A percentile compares a stretch with the other conserved stretches of the same genome.
phyloP scores from a whole-genome alignment of 2,797 vertebrate genomes.

The Potorous gilbertii region DNA sequence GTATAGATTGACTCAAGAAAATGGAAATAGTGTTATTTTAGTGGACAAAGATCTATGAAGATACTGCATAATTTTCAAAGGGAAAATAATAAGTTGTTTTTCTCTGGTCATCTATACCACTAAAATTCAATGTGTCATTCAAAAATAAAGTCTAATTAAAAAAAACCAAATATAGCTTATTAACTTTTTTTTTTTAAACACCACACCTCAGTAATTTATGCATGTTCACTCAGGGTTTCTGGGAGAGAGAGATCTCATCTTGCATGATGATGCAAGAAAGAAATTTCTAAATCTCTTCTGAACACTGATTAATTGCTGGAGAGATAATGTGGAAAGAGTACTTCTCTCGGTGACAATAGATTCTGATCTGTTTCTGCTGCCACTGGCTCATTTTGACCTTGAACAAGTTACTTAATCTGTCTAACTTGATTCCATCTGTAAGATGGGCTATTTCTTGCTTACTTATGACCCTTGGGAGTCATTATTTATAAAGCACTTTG shows the following conservation, averaged over 20 bases:
- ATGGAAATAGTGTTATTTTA: conserved; percentile 8
- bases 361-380: conserved; percentile 13
- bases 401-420: conserved; percentile 31
- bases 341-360: conserved; percentile 42
- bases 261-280: background rate
- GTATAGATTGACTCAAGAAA: conserved; percentile 1
- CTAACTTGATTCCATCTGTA: conserved; percentile 42
- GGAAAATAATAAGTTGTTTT: background rate
- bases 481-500: conserved; percentile 44
- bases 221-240: background rate
- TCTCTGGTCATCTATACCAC: conserved; percentile 6
- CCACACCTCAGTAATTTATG: background rate
- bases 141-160: conserved; percentile 30
- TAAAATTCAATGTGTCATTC: background rate
- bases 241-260: conserved; percentile 6
- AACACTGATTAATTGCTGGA: conserved; percentile 51
- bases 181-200: conserved; percentile 14
- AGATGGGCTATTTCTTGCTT: conserved; percentile 29
- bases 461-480: conserved; percentile 40
- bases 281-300: conserved; percentile 22
- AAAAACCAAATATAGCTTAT: background rate
- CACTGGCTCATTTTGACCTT: conserved; percentile 46
- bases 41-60: background rate
- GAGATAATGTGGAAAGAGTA: conserved; percentile 53
- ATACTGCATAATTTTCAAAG: background rate